A percentile compares a stretch with the other conserved stretches of the same genome.
Evolutionary conservation across 2,113 vertebrate species (phyloP).

Genomic region (Lipotes vexillifer): DNA sequence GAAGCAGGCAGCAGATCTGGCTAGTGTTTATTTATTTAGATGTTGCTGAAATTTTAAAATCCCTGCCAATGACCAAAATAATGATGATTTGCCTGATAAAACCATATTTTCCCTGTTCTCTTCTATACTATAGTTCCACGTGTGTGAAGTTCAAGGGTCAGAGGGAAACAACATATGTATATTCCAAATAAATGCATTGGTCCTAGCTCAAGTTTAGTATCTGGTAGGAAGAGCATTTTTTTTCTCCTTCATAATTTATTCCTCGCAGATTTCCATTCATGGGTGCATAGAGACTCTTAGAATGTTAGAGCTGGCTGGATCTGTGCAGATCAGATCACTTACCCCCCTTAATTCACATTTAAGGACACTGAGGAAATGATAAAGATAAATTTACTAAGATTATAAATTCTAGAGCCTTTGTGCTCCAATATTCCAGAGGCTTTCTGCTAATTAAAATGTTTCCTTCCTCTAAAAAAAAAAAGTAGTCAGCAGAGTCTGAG

Average conservation of each 20-base stretch:
- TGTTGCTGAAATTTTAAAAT: slow-evolving; percentile 27
- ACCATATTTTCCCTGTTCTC: neutral
- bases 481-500: neutral
- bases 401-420: slow-evolving; percentile 16
- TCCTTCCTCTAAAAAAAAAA: neutral
- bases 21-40: neutral
- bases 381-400: slow-evolving; percentile 15
- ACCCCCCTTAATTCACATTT: slow-evolving; percentile 9
- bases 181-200: slow-evolving; percentile 24
- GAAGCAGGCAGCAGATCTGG: neutral
- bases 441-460: slow-evolving; percentile 34
- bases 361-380: slow-evolving; percentile 16
- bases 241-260: slow-evolving; percentile 43
- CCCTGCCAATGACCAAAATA: neutral
- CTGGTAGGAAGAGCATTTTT: slow-evolving; percentile 39
- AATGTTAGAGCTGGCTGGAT: neutral
- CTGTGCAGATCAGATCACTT: neutral
- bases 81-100: neutral
- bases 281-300: neutral
- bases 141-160: slow-evolving; percentile 13
- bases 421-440: neutral
- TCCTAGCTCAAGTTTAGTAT: slow-evolving; percentile 46
- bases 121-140: neutral
- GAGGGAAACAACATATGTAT: neutral
- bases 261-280: slow-evolving; percentile 6